phyloP scores from a whole-genome alignment of 2,888 invertebrate genomes.

The Orthonevra nobilis region DNA sequence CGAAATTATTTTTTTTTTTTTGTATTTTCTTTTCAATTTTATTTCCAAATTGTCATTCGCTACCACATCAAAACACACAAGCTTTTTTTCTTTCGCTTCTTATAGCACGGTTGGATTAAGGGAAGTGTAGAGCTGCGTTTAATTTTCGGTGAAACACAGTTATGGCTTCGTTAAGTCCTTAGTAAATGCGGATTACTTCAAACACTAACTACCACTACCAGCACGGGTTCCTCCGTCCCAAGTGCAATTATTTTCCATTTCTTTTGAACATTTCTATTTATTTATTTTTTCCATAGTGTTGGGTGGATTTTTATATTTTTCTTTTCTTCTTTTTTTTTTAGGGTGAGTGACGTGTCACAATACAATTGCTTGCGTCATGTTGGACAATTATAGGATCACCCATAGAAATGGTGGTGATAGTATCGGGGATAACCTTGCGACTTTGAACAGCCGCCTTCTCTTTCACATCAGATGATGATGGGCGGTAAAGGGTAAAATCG shows the following conservation, averaged over 20 bases:
- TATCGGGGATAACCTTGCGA: constrained; percentile 29
- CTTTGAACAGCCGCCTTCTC: constrained; percentile 5
- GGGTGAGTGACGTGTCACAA: constrained; percentile 43
- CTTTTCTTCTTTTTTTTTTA: constrained; percentile 2
- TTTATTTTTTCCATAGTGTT: constrained; percentile 18
- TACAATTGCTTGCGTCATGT: constrained; percentile 44
- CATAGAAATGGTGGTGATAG: not conserved
- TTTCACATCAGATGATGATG: not conserved
- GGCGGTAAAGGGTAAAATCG: constrained; percentile 40
- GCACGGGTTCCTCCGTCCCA: constrained; percentile 32
- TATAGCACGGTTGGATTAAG: constrained; percentile 54
- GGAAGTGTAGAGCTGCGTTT: constrained; percentile 52
- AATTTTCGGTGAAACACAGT: constrained; percentile 58
- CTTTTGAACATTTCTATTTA: constrained; percentile 50
- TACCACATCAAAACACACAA: constrained; percentile 33
- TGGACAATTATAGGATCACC: constrained; percentile 46
- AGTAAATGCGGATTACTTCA: constrained; percentile 68
- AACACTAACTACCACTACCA: constrained; percentile 41
- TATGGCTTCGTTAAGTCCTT: constrained; percentile 68
- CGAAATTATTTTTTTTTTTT: constrained; percentile 35
- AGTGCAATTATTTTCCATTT: constrained; percentile 65
- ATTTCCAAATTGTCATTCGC: constrained; percentile 28
- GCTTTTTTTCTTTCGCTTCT: not conserved
- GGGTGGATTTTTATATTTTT: constrained; percentile 21
- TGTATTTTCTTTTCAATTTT: constrained; percentile 18